Percentiles rank a stretch among this genome's conserved stretches.
These are phyloP conservation scores for Hucho hucho DNA, from an alignment of 2,113 vertebrate species.

Conservation along the genomic window DNA sequence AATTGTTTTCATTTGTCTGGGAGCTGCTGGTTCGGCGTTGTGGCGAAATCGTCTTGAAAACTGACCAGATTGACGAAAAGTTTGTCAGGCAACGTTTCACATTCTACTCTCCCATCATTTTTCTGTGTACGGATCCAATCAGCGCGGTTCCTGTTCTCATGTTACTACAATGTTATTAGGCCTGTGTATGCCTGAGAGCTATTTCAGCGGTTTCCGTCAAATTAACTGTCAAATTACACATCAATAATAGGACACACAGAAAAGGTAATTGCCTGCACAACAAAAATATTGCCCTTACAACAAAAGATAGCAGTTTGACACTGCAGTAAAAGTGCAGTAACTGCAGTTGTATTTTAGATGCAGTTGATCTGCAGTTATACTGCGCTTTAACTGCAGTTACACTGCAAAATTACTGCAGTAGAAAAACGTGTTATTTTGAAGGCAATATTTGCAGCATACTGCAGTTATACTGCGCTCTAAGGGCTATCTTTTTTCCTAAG, in stretches of 20 bases:
- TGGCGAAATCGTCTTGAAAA: constrained; percentile 56
- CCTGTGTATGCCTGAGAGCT: not conserved
- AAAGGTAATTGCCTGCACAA: too few species aligned
- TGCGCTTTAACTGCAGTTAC: too few species aligned
- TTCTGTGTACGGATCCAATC: not conserved
- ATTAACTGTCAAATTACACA: not conserved
- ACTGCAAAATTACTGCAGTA: too few species aligned
- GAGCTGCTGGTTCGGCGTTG: constrained; percentile 5
- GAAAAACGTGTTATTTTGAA: too few species aligned
- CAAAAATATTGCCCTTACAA: too few species aligned
- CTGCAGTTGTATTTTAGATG: too few species aligned
- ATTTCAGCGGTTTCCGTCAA: not conserved
- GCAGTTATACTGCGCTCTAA: not conserved
- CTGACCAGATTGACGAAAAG: constrained; percentile 25
- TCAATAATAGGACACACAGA: too few species aligned
- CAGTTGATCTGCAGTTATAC: too few species aligned
- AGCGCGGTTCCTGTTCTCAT: not conserved
- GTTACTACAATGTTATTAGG: not conserved
- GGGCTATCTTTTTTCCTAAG: not conserved
- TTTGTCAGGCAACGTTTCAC: not conserved
- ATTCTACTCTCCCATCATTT: not conserved
- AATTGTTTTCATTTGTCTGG: not conserved
- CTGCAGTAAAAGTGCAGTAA: too few species aligned
- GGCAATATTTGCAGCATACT: too few species aligned
- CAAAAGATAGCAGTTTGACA: too few species aligned